These are phyloP conservation scores for Saturnia pavonia DNA, from an alignment of 2,888 invertebrate genomes.

Conservation along the genomic window DNA sequence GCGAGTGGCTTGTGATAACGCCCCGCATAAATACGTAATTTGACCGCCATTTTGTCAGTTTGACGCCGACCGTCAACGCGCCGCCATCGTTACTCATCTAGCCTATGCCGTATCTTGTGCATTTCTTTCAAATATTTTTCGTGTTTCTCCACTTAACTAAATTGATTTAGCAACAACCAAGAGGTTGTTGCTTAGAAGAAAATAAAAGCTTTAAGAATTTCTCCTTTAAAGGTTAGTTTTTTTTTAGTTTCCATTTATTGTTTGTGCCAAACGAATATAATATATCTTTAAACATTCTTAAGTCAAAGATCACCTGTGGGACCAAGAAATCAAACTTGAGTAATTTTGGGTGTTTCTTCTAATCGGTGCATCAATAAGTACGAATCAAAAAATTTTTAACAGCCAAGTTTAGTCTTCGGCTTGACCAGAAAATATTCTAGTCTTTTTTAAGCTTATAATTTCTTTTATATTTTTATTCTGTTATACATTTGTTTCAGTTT, in stretches of 20 bases:
- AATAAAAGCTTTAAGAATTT: conserved; percentile 84
- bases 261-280: background rate
- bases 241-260: conserved; percentile 2
- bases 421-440: too few relatives aligned
- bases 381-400: too few relatives aligned
- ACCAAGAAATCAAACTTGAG: background rate
- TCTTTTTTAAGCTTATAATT: too few relatives aligned
- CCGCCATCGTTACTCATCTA: background rate
- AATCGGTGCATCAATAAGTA: too few relatives aligned
- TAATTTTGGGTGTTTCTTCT: background rate
- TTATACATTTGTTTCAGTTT: background rate
- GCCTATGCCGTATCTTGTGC: background rate
- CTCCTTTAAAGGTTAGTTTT: conserved; percentile 78
- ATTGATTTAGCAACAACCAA: conserved; percentile 73
- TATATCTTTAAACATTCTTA: too few relatives aligned
- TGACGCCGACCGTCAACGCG: conserved; percentile 41
- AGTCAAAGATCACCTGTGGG: background rate
- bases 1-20: conserved; percentile 58
- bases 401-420: too few relatives aligned
- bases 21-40: conserved; percentile 54
- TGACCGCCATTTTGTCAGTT: conserved; percentile 53
- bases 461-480: background rate
- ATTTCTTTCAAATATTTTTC: conserved; percentile 38
- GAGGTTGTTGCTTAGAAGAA: conserved; percentile 75
- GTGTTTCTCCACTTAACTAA: conserved; percentile 18